Base-by-base conservation (phyloP, 2,113 vertebrate genomes). In the Gadus chalcogrammus region DNA sequence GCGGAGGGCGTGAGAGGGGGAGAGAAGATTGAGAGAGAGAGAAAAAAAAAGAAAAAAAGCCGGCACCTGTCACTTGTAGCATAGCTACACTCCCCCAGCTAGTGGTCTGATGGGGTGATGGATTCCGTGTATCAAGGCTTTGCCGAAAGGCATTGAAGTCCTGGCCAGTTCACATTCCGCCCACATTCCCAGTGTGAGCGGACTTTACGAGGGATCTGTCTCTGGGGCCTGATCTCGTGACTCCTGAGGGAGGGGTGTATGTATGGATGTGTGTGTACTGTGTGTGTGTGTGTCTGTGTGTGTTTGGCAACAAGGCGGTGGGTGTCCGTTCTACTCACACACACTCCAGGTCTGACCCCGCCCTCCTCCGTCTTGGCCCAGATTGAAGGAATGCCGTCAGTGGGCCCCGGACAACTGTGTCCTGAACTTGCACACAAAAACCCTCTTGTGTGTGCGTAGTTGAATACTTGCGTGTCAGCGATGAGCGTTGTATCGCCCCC, bases 41-140 rank as follows among this genome's bases (percentile, higher is more conserved):
- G 2, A 15, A 17, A 65, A 17, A 61, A 59, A 61, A 58, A 20
- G 24, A 17, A 61, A 59, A 61, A 58, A 20, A 27, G 35, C 17
- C 28, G n/a, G 66, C 69, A 69, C 74, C 61, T 82, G 72, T 76
- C 69, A 63, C 61, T 53, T 48, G 18, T 11, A 65, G 35, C 74
- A 75, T 63, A 79, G 53, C 18, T 31, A 16, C 27, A 13, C 24
- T 17, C 3, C 35, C 38, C 55, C 55, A 58, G 55, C n/a, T n/a
- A n/a, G 55, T 58, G 55, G 55, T 58, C 55, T 58, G 15, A 58
- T 58, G 15, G n/a, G 31, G 31, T 42, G 63, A 42, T 28, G 61
- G 69, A 76, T 53, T 65, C 63, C 61, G 15, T 20, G 22, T 22
- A 61, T 61, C 18, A 12, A 22, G 59, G 18, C 6, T 22, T 22